Evolutionary conservation across 2,888 invertebrate genomes (phyloP).

Genomic region (Nycteola revayana): DNA sequence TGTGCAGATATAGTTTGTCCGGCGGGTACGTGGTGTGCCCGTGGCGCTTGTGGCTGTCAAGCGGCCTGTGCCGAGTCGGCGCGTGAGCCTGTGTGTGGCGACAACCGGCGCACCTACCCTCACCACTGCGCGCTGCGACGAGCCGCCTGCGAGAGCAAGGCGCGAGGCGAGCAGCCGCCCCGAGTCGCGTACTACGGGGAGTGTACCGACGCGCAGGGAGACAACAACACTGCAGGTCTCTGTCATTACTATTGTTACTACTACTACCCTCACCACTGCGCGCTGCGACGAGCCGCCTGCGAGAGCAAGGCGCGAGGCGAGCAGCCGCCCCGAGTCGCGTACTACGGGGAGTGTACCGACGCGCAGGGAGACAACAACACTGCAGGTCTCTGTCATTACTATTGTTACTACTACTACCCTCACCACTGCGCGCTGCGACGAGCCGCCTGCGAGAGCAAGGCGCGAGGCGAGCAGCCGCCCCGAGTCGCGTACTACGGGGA

Average conservation of each 20-base stretch:
- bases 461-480: slow-evolving; percentile 81
- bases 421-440: slow-evolving; percentile 92
- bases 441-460: slow-evolving; percentile 85
- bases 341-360: slow-evolving; percentile 90
- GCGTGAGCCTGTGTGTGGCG: slow-evolving; percentile 89
- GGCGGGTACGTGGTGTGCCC: slow-evolving; percentile 90
- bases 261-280: slow-evolving; percentile 91
- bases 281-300: slow-evolving; percentile 89
- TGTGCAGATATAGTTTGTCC: slow-evolving; percentile 90
- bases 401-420: too few relatives aligned
- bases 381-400: slow-evolving; percentile 45
- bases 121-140: slow-evolving; percentile 92
- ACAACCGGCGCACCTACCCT: slow-evolving; percentile 87
- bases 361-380: slow-evolving; percentile 79
- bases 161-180: slow-evolving; percentile 81
- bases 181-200: slow-evolving; percentile 88
- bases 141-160: slow-evolving; percentile 85
- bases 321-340: slow-evolving; percentile 77
- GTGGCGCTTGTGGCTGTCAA: slow-evolving; percentile 92
- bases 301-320: slow-evolving; percentile 84
- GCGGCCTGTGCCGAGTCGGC: slow-evolving; percentile 86
- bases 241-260: too few relatives aligned
- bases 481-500: slow-evolving; percentile 88
- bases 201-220: slow-evolving; percentile 85
- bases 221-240: slow-evolving; percentile 66